Base-by-base conservation (phyloP, 2,888 invertebrate species). In the Melinaea marsaeus region DNA sequence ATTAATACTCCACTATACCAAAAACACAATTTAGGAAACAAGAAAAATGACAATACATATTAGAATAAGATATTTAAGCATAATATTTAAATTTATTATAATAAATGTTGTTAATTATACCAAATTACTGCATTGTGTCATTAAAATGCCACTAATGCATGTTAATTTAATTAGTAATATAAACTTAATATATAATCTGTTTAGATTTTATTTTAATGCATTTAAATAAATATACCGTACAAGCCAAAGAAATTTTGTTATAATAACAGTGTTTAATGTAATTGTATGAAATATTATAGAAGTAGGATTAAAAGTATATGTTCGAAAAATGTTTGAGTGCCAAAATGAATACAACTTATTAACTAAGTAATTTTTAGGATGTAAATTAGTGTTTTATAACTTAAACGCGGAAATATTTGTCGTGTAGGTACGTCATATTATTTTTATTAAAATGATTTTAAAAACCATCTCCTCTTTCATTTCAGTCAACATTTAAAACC, bases 1-100 rank as follows among this genome's bases (percentile, higher is more conserved):
- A 32, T 22, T 9, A 51, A 51, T 32, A 9, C 65, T 59, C 51
- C 58, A 63, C 7, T 9, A 42, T 9, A 51, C 51, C 32, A 54
- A 63, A 66, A 75, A 72, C 72, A 72, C 69, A 73, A 74, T 66
- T 75, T 86, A 84, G 79, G 72, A 70, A 72, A 79, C 80, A 81
- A 82, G 77, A 80, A 78, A 76, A 77, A 80, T 77, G 88, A 88
- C 88, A 88, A 88, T 88, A 88, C 87, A 76, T 83, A 82, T 76
- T 72, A 73, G 62, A 9, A 32, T 51, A 51, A 51, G 51, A 32
- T 51, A 60, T 60, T 64, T 80, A 81, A 67, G 61, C 51, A 48
- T 66, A 56, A 57, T 63, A 66, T 62, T 58, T 64, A 63, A 62
- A 61, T 61, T 60, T 57, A 55, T 62, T 57, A 46, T 58, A 54